These are phyloP conservation scores for Cenopis cana DNA, from an alignment of 2,888 invertebrate species.

Conservation along the genomic window DNA sequence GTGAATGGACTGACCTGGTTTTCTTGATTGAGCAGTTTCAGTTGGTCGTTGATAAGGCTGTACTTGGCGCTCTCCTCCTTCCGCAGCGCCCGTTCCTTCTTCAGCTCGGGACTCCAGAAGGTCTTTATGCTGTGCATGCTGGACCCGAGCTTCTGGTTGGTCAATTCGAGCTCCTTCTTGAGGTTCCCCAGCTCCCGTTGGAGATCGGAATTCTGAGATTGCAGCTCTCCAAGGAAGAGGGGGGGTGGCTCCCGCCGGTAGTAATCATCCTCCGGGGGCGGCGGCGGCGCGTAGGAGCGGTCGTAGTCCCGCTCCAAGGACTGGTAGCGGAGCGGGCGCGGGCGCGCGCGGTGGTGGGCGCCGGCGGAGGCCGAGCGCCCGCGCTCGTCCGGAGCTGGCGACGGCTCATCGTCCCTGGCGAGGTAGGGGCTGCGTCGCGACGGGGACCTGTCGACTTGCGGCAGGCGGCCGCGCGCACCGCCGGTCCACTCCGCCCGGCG, in stretches of 20 bases:
- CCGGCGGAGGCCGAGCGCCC: constrained; percentile 90
- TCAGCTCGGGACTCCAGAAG: constrained; percentile 99
- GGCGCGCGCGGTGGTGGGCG: constrained; percentile 91
- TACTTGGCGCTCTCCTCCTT: constrained; percentile 99
- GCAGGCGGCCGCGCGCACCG: constrained; percentile 87
- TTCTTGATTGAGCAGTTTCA: constrained; percentile 97
- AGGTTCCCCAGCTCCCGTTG: constrained; percentile 95
- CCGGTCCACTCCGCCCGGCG: constrained; percentile 80
- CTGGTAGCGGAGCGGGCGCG: constrained; percentile 90
- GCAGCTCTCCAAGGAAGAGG: constrained; percentile 93
- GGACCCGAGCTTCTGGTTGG: constrained; percentile 98
- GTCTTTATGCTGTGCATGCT: constrained; percentile 99
- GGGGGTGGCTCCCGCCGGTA: constrained; percentile 85
- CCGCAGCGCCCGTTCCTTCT: constrained; percentile 97
- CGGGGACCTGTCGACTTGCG: constrained; percentile 96
- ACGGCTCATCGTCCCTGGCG: constrained; percentile 91
- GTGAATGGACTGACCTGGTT: constrained; percentile 91
- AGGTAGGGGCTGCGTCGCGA: constrained; percentile 93
- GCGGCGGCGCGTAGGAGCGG: constrained; percentile 94
- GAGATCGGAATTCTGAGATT: constrained; percentile 97
- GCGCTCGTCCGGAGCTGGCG: constrained; percentile 93
- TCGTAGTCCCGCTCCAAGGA: constrained; percentile 92
- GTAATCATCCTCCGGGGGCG: constrained; percentile 89
- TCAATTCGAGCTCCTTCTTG: constrained; percentile 97
- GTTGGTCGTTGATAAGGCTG: constrained; percentile 97